Evolutionary conservation across 2,797 vertebrate species (phyloP), one percentile per base, ranked within the genome.

Genomic region (Lepidocolaptes lacrymiger): DNA sequence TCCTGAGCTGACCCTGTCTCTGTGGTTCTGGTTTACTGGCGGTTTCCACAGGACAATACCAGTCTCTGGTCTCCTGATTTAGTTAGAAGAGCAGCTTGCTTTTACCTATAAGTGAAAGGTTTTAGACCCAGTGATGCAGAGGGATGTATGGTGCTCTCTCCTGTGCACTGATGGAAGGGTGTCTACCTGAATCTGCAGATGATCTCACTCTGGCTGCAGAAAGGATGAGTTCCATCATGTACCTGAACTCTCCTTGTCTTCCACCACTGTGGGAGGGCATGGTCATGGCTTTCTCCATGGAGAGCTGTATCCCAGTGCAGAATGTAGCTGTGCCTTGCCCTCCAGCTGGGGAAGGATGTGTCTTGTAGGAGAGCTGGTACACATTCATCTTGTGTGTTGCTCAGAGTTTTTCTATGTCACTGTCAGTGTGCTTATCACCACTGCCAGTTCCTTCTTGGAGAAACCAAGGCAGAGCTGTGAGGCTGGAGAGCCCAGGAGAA

Each of bases 261-360:
- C 48, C 48, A 24, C 7, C 55, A 7, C 28, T 0, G 0, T 43
- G 34, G 26, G 18, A 73, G 36, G 37, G 16, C 27, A 28, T 1
- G 3, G 34, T 41, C 14, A 8, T 0, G 1, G 7, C 68, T 85
- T 37, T 30, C 26, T 56, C 28, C 3, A 0, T 4, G 71, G n/a
- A 80, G 37, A 37, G 27, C 80, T 26, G 5, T 28, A n/a, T 51
- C 51, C 39, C n/a, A 32, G 3, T 0, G 1, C 36, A 82, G 80
- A 36, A 8, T 0, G 0, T 7, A 17, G 41, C 61, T 55, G 34
- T 79, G 36, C 16, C 52, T 49, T 83, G 39, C 73, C 46, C 69
- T 77, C 46, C 4, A 6, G 2, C 46, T 23, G 54, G 24, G 30
- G 12, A 49, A 39, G 46, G 81, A 36, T 0, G 0, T 32, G 12